Evolutionary conservation across 2,113 vertebrate genomes (phyloP).

Genomic region (Equus przewalskii): DNA sequence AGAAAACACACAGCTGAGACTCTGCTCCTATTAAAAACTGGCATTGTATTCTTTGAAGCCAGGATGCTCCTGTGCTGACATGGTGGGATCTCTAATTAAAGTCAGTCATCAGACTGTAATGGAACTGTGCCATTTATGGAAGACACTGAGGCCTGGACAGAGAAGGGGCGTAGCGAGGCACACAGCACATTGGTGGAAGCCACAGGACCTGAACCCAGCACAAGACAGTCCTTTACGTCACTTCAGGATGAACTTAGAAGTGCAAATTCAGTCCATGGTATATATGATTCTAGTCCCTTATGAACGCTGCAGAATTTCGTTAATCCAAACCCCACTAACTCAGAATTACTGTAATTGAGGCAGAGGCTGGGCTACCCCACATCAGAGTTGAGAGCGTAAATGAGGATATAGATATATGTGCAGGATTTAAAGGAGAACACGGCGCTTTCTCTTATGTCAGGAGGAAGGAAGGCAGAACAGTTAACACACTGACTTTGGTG

Average conservation of each 20-base stretch:
- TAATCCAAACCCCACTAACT: not conserved
- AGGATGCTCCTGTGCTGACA: not conserved
- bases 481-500: constrained; percentile 36
- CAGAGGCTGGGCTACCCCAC: not conserved
- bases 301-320: not conserved
- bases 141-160: not conserved
- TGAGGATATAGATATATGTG: rapidly evolving
- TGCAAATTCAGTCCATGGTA: not conserved
- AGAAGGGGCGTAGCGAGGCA: not conserved
- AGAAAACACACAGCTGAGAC: not conserved
- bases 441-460: not conserved
- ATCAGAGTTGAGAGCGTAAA: not conserved
- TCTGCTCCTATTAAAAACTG: not conserved
- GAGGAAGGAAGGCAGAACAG: not conserved
- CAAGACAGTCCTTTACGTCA: not conserved
- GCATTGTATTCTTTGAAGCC: not conserved
- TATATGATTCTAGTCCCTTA: not conserved
- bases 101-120: not conserved
- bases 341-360: not conserved
- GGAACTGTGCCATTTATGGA: not conserved
- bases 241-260: not conserved
- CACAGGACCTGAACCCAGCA: not conserved
- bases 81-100: not conserved
- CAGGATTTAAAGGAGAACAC: not conserved
- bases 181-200: not conserved